Conservation (phyloP, 2,113 vertebrate species). For the Anguilla rostrata region DNA sequence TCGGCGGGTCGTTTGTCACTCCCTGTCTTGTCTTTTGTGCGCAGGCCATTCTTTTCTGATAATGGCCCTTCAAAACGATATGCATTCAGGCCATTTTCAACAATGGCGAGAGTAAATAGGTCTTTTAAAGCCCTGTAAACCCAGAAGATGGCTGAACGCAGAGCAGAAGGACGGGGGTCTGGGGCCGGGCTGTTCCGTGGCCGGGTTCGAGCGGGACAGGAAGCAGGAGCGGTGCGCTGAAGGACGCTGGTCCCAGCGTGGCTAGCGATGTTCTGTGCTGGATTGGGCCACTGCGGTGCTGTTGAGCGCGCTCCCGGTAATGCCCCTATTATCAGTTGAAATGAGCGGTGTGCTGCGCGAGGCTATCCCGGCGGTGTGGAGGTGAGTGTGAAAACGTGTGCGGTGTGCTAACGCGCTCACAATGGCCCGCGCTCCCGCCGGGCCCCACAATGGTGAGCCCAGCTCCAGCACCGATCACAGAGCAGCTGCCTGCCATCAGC, state of each 20-base stretch:
- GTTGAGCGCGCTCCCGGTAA: background rate
- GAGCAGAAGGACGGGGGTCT: slow-evolving; percentile 30
- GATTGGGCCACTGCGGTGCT: background rate
- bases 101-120: slow-evolving; percentile 58
- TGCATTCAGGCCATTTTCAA: slow-evolving; percentile 64
- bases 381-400: slow-evolving; percentile 44
- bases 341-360: background rate
- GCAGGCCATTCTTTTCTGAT: slow-evolving; percentile 64
- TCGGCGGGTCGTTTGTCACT: slow-evolving; percentile 72
- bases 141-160: slow-evolving; percentile 61
- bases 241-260: background rate
- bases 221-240: background rate
- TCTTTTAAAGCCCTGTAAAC: slow-evolving; percentile 66
- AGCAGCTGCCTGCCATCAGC: slow-evolving; percentile 58
- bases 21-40: slow-evolving; percentile 69
- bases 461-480: slow-evolving; percentile 28
- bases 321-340: background rate
- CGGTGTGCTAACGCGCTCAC: slow-evolving; percentile 28
- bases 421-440: slow-evolving; percentile 51
- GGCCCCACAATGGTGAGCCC: slow-evolving; percentile 55
- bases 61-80: slow-evolving; percentile 66
- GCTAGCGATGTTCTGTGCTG: background rate
- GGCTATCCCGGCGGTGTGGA: background rate
- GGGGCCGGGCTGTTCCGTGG: slow-evolving; percentile 4
- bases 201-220: background rate